These are phyloP conservation scores for Clupea harengus DNA, from an alignment of 2,113 vertebrate genomes.

Conservation along the genomic window DNA sequence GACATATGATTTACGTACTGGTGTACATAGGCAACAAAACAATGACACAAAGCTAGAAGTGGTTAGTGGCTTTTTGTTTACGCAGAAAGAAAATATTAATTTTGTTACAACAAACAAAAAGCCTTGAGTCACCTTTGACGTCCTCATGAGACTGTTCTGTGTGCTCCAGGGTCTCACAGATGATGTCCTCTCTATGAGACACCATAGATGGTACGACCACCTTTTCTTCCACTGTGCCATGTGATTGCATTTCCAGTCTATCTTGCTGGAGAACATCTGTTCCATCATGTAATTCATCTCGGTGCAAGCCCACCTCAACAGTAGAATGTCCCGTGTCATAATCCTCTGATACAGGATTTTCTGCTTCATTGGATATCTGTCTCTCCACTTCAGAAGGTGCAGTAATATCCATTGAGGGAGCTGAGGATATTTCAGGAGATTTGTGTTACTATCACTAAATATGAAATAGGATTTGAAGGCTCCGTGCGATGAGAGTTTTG, in stretches of 20 bases:
- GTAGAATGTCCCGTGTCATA: constrained; percentile 62
- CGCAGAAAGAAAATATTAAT: not conserved
- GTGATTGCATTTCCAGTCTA: constrained; percentile 50
- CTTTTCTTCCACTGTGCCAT: constrained; percentile 58
- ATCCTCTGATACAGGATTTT: constrained; percentile 54
- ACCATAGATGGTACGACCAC: constrained; percentile 52
- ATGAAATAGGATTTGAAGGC: constrained; percentile 39
- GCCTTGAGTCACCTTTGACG: constrained; percentile 68
- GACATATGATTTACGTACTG: not conserved
- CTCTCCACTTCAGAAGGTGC: constrained; percentile 60
- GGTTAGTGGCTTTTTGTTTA: constrained; percentile 41
- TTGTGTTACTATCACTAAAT: constrained; percentile 57
- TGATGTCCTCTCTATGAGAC: constrained; percentile 63
- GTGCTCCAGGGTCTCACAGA: constrained; percentile 65
- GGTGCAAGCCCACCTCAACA: constrained; percentile 59
- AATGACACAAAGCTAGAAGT: constrained; percentile 34
- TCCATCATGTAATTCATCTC: constrained; percentile 53
- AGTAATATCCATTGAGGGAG: constrained; percentile 65
- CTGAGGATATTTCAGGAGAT: constrained; percentile 68
- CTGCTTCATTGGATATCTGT: constrained; percentile 61
- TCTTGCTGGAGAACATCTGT: constrained; percentile 48
- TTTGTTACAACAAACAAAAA: constrained; percentile 38
- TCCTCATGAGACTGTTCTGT: constrained; percentile 66
- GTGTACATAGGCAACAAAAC: constrained; percentile 19
- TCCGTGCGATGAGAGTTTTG: not conserved